Evolutionary conservation across 2,888 invertebrate genomes (phyloP).

Genomic region (Rhimphoctona megacephalus): DNA sequence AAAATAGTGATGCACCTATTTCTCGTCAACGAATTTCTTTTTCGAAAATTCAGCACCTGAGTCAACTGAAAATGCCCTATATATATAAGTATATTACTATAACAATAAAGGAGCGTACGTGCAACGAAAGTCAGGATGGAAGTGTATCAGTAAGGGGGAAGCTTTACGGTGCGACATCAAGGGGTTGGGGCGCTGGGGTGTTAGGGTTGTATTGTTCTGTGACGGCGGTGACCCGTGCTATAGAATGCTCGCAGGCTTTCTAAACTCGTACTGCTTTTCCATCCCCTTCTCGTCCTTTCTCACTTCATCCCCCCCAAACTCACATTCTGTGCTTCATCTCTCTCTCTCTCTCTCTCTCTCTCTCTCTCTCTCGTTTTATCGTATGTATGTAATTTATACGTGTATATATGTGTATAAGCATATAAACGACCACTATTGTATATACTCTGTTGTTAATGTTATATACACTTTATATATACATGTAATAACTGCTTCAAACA

Average conservation of each 20-base stretch:
- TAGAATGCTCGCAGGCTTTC: slow-evolving; percentile 77
- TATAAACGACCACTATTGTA: slow-evolving; percentile 16
- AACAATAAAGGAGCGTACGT: slow-evolving; percentile 39
- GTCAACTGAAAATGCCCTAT: background rate
- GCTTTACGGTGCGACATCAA: slow-evolving; percentile 46
- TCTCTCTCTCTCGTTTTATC: slow-evolving; percentile 59
- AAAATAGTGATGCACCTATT: background rate
- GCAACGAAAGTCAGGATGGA: slow-evolving; percentile 29
- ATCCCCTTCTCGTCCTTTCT: slow-evolving; percentile 48
- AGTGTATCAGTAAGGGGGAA: slow-evolving; percentile 24
- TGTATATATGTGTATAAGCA: background rate
- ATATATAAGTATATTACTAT: slow-evolving; percentile 30
- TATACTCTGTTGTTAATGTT: slow-evolving; percentile 8
- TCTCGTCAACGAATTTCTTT: background rate
- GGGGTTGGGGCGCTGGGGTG: slow-evolving; percentile 53
- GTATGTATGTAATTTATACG: slow-evolving; percentile 59
- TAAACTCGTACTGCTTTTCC: slow-evolving; percentile 70
- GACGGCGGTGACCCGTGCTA: slow-evolving; percentile 78
- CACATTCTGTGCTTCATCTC: slow-evolving; percentile 31
- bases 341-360: slow-evolving; percentile 30
- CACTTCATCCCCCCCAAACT: slow-evolving; percentile 28
- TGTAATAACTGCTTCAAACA: slow-evolving; percentile 4
- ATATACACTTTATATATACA: slow-evolving; percentile 20
- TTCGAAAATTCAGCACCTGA: background rate
- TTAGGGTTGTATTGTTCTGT: slow-evolving; percentile 79